Base-by-base conservation (phyloP, 2,888 invertebrate genomes). In the Thyatira batis region DNA sequence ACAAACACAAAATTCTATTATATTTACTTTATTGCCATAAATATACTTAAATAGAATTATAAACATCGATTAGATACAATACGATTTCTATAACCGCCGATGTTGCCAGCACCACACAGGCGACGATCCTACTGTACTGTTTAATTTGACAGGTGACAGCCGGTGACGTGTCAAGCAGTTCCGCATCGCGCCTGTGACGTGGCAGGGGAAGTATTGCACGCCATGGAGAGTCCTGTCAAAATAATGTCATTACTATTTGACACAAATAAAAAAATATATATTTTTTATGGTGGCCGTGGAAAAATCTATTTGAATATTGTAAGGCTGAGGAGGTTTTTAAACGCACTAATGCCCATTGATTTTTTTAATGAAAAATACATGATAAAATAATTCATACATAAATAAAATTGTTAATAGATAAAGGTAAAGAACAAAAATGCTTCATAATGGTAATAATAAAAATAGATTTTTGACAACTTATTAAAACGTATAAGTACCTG, bases 181-280 rank as follows among this genome's bases (percentile, higher is more conserved):
- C 67, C 0, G 63, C 28, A 6, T 78, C 71, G 0, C 86, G 82
- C 0, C 83, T 76, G 0, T 58, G 44, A 9, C 86, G 69, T 0
- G 61, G 39, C 1, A 76, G 20, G 0, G 87, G 84, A 2, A 86
- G 54, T 2, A 80, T 53, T 0, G 77, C 73, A 9, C 71, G 75
- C 78, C 82, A 78, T 13, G 86, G 84, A 4, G 71, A 69, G n/a
- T 85, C 79, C 87, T 87, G 69, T 9, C n/a, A n/a, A n/a, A n/a
- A n/a, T n/a, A n/a, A n/a, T n/a, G n/a, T n/a, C n/a, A n/a, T n/a
- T n/a, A n/a, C n/a, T n/a, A n/a, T n/a, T n/a, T n/a, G n/a, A n/a
- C n/a, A n/a, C n/a, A 61, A 28, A 65, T 60, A 20, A 50, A n/a
- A 30, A 45, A 4, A 20, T n/a, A 44, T 28, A 3, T 27, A n/a